Base-by-base conservation (phyloP, 2,888 invertebrate genomes). In the Sepiola atlantica region DNA sequence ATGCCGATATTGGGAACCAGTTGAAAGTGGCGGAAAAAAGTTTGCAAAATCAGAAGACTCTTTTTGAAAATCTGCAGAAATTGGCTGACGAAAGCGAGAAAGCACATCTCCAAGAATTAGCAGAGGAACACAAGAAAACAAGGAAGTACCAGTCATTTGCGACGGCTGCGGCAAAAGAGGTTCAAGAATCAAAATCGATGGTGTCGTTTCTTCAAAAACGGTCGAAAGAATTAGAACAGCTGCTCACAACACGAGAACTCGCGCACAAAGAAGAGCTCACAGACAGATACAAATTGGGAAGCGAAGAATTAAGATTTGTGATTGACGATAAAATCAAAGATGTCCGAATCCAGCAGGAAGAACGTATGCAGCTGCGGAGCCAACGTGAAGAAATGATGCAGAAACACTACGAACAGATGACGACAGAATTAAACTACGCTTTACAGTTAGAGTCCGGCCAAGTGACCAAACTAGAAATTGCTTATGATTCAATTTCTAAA, bases 311-410 rank as follows among this genome's bases (percentile, higher is more conserved):
- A n/a, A n/a, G 28, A 45, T n/a, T 45, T 8, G 92, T 92, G n/a
- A 55, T 92, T 54, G 54, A 92, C n/a, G 55, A 55, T n/a, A 55
- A 92, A 55, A 21, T 92, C 8, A 18, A 92, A 92, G 54, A 92
- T 92, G 92, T 92, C 18, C 45, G n/a, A 28, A n/a, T 10, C 3
- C 92, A 92, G 55, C 55, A 92, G 45, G 92, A 28, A 92, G 92
- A 92, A n/a, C 92, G 92, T 8, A 92, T 92, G 92, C 54, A 92
- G 16, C 92, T 92, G 45, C 54, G 54, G 92, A 32, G 24, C 28
- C 54, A 92, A 92, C 92, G 92, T n/a, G 55, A n/a, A n/a, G 92
- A 92, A 92, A 92, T 92, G 92, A 54, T 92, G 92, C n/a, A 92
- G n/a, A 92, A 92, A 18, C 92, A 92, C 55, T 92, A 92, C 28